These are phyloP conservation scores for Folsomia manolachei DNA, from an alignment of 2,888 invertebrate genomes.

Conservation along the genomic window DNA sequence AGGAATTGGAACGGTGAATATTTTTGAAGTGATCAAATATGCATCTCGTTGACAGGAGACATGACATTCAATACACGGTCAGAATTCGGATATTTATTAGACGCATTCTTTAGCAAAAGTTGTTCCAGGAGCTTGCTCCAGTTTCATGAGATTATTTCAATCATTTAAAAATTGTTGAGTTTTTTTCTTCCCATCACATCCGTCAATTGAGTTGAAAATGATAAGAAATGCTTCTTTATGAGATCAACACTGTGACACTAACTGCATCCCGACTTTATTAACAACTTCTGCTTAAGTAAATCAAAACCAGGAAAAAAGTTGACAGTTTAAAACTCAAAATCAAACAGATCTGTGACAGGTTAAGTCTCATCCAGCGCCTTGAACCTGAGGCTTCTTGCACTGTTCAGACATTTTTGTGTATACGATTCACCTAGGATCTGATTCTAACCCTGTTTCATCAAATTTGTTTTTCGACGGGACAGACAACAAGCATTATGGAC, in stretches of 20 bases:
- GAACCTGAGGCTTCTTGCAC: neutral
- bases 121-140: neutral
- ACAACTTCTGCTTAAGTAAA: neutral
- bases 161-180: neutral
- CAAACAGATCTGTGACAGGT: neutral
- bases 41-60: neutral
- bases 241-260: too few relatives aligned
- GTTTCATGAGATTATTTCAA: neutral
- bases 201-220: too few relatives aligned
- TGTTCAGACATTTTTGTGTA: too few relatives aligned
- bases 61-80: neutral
- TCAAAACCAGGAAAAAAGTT: neutral
- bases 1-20: neutral
- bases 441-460: neutral
- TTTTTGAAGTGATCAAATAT: neutral
- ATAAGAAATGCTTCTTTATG: too few relatives aligned
- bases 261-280: too few relatives aligned
- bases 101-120: neutral
- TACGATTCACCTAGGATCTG: neutral
- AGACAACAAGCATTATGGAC: neutral
- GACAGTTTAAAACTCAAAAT: neutral
- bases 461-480: neutral
- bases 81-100: neutral
- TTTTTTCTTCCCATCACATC: too few relatives aligned
- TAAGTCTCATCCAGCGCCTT: neutral